Base-by-base conservation (phyloP, 2,888 invertebrate genomes). In the Ethmia dodecea region DNA sequence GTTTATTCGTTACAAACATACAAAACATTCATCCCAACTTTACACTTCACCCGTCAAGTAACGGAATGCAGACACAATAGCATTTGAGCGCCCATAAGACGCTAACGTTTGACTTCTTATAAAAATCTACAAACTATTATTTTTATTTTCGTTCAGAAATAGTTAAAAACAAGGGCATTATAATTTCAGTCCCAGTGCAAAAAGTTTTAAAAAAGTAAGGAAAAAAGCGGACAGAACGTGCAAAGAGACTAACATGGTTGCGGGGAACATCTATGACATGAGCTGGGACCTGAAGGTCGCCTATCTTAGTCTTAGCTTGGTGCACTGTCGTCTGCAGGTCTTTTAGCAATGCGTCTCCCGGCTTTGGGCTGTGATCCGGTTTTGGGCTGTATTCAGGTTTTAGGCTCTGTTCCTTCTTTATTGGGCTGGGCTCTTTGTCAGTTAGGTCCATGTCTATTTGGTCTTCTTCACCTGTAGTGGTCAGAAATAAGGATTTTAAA, bases 221-320 rank as follows among this genome's bases (percentile, higher is more conserved):
- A 56, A 41, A 29, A 47, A 60, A 75, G 70, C 65, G 52, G 70
- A 77, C 57, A 79, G 79, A 58, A 43, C 79, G 70, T 84, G 81
- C 84, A 61, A 43, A 62, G 57, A 60, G 58, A 60, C 49, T 47
- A 56, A 77, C 84, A 78, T 86, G 53, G 60, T 69, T 68, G 68
- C 60, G 46, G 63, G 69, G 53, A 63, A 73, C 76, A 73, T 74
- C 71, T 67, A 76, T 52, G 50, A 62, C 53, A 56, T 51, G 58
- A 50, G 51, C 28, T 13, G 73, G 8, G 81, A 89, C 89, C 88
- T 90, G 90, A 39, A 90, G 86, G 67, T 89, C 90, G 34, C 89
- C 90, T 42, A 90, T 89, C 76, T 88, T 89, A 51, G 81, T 86
- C 71, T 90, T 88, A 35, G 90, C 90, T 41, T 88, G 88, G 59